phyloP scores from a whole-genome alignment of 2,797 vertebrate species.

The Trichosurus vulpecula region DNA sequence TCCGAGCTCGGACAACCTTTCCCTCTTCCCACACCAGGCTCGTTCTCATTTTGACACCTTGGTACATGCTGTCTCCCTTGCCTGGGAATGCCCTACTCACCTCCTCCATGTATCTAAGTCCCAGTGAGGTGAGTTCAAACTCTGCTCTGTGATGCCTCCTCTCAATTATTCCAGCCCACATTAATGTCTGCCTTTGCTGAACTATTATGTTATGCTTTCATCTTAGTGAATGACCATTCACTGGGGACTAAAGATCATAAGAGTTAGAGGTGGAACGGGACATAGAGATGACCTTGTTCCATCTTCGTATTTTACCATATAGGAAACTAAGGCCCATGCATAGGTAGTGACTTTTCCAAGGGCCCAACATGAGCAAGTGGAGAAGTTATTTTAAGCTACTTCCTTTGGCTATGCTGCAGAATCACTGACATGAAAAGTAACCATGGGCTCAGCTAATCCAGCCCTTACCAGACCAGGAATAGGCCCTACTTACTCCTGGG shows the following conservation, averaged over 20 bases:
- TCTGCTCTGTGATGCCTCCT: not conserved
- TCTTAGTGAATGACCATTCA: not conserved
- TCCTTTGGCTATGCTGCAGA: not conserved
- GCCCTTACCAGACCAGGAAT: not conserved
- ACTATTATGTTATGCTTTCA: not conserved
- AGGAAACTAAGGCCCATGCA: not conserved
- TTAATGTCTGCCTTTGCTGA: not conserved
- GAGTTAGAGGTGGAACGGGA: not conserved
- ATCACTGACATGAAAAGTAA: not conserved
- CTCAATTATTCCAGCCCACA: not conserved
- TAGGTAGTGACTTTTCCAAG: not conserved
- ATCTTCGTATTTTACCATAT: not conserved
- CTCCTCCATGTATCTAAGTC: not conserved
- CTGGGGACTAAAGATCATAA: not conserved
- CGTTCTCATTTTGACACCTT: not conserved
- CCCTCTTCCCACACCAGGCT: not conserved
- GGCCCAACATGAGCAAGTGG: not conserved
- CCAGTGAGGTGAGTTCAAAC: not conserved
- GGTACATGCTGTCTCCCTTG: not conserved
- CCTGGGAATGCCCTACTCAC: not conserved
- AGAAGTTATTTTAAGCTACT: not conserved
- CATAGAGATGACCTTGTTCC: not conserved
- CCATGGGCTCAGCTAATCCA: not conserved
- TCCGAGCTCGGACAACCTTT: not conserved
- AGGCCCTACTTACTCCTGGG: not conserved